Percentiles rank a stretch among this genome's conserved stretches.
phyloP scores from a whole-genome alignment of 2,797 vertebrate species.

The Microcaecilia unicolor region DNA sequence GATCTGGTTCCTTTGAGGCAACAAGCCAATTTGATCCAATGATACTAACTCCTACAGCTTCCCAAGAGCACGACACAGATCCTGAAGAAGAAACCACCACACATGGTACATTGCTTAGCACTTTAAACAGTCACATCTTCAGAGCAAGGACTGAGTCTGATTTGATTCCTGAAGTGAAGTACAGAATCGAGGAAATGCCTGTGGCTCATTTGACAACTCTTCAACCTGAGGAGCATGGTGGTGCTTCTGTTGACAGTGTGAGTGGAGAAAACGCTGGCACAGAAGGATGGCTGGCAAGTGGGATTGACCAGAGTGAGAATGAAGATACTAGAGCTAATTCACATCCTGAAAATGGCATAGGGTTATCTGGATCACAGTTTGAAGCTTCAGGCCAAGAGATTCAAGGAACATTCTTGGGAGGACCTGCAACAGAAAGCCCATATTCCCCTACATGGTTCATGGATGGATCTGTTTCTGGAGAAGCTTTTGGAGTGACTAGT shows the following conservation, averaged over 20 bases:
- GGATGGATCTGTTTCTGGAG: not conserved
- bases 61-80: not conserved
- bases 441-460: not conserved
- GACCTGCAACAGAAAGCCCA: not conserved
- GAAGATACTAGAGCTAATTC: fast-evolving
- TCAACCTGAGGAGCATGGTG: too few relatives aligned
- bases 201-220: too few relatives aligned
- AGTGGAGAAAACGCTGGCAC: slow-evolving; percentile 15
- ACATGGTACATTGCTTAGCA: not conserved
- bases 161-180: not conserved
- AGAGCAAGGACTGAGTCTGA: not conserved
- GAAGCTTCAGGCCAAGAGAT: not conserved
- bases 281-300: slow-evolving; percentile 5
- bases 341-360: not conserved
- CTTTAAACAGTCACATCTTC: not conserved
- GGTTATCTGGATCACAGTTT: not conserved
- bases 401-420: slow-evolving; percentile 1
- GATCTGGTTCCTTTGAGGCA: not conserved
- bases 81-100: not conserved
- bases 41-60: not conserved
- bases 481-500: not conserved
- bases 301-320: slow-evolving; percentile 4
- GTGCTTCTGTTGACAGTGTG: too few relatives aligned
- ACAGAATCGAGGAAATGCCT: not conserved
- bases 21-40: not conserved